Base-by-base conservation (phyloP, 1,140 invertebrate genomes). In the Hesperophylax magnus region DNA sequence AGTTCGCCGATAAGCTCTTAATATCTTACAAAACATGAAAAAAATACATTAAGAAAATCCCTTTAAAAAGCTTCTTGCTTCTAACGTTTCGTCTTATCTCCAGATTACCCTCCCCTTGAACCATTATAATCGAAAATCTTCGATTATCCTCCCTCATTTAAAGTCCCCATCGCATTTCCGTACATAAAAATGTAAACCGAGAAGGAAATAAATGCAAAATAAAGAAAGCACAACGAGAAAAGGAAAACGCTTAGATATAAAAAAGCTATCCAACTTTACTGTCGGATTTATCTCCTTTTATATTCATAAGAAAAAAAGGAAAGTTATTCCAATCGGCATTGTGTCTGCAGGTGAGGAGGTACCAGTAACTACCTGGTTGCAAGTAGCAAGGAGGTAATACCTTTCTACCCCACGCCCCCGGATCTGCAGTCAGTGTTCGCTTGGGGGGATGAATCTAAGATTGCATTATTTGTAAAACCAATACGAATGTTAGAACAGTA, bases 221-320 rank as follows among this genome's bases (percentile, higher is more conserved):
- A 83, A 83, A 56, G 79, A 78, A 81, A 75, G 74, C 79, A 75
- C 79, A 81, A 83, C 67, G 82, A 69, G 79, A 80, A 81, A 79
- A 83, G 74, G 82, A 67, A 83, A 82, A 72, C 82, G 79, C 78
- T 81, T 83, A 83, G 82, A 83, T 83, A 83, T 83, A 83, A 83
- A 83, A 83, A 83, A 83, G 79, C 82, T 81, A 82, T 81, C 82
- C 78, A 81, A 79, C 69, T 78, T 81, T 84, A 80, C 82, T 69
- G 82, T 80, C 65, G 80, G 82, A 84, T 84, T 84, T 84, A 84
- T 84, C 82, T 82, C 75, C 72, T 82, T 84, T 82, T 84, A 82
- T 84, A 84, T 84, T 82, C 80, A 82, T 82, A 84, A 82, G 80
- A 80, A 78, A 82, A 80, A 61, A 69, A 78, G 78, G 54, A 81